Conservation (phyloP, 2,113 vertebrate species). For the Baryphthengus martii region DNA sequence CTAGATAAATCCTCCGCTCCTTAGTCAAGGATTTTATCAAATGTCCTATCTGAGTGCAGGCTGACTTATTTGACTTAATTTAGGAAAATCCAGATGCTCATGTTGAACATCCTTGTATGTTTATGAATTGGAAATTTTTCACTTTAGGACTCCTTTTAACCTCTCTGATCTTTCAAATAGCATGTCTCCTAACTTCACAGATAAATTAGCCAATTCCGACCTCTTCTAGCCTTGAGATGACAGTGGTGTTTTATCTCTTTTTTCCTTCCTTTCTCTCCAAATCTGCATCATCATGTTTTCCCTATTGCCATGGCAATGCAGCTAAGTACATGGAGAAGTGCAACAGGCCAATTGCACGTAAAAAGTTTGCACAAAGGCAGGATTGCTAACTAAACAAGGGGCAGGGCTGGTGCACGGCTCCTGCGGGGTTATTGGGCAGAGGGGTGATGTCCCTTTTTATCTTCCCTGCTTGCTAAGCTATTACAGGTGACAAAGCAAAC, state of each 20-base stretch:
- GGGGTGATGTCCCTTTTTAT: neutral
- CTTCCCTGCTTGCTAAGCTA: constrained; percentile 45
- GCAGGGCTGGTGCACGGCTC: neutral
- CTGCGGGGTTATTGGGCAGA: neutral
- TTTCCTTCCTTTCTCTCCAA: constrained; percentile 3
- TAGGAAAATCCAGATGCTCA: constrained; percentile 3
- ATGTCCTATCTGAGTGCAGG: neutral
- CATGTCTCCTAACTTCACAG: neutral
- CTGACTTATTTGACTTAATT: neutral
- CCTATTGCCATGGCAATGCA: constrained; percentile 64
- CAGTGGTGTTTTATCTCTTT: neutral
- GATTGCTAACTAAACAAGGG: constrained; percentile 31
- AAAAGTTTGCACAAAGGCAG: constrained; percentile 47
- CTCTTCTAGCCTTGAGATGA: neutral
- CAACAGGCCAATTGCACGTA: neutral
- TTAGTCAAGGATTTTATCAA: neutral
- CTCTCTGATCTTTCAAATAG: constrained; percentile 46
- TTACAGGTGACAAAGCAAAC: constrained; percentile 69
- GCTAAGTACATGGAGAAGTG: constrained; percentile 4
- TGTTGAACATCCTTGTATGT: neutral
- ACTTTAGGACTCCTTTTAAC: constrained; percentile 44
- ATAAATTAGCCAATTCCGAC: constrained; percentile 40
- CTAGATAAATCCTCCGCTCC: neutral
- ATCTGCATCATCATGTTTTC: constrained; percentile 53
- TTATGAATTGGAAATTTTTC: constrained; percentile 40